Conservation (phyloP, 2,113 vertebrate species). For the Percopsis transmontana region DNA sequence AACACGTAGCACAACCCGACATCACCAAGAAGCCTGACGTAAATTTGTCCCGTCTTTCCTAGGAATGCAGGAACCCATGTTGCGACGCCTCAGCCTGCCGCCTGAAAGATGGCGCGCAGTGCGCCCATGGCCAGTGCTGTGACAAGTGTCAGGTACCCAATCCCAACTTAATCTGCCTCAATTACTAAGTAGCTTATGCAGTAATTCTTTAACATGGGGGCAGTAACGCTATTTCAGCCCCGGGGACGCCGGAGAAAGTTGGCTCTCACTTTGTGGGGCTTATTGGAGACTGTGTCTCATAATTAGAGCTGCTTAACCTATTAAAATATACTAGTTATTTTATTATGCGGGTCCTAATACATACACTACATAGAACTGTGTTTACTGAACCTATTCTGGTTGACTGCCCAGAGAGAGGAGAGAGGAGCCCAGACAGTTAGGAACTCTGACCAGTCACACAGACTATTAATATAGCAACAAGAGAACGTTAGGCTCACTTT, state of each 20-base stretch:
- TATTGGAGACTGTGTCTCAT: too few relatives aligned
- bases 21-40: background rate
- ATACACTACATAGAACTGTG: background rate
- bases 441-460: background rate
- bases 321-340: too few relatives aligned
- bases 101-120: constrained; percentile 77
- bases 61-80: constrained; percentile 85
- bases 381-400: background rate
- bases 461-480: constrained; percentile 11
- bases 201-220: background rate
- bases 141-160: constrained; percentile 81
- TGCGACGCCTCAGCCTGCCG: constrained; percentile 86
- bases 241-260: background rate
- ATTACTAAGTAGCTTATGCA: background rate
- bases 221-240: background rate
- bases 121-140: constrained; percentile 84
- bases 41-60: background rate
- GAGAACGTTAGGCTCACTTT: constrained; percentile 4
- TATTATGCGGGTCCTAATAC: too few relatives aligned
- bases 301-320: too few relatives aligned
- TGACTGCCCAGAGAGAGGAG: background rate
- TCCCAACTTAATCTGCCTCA: background rate
- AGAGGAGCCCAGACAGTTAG: background rate
- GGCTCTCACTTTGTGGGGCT: background rate
- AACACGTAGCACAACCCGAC: constrained; percentile 4